A percentile compares a stretch with the other conserved stretches of the same genome.
Evolutionary conservation across 2,888 invertebrate genomes (phyloP).

Genomic region (Drosophila kambysellisi): DNA sequence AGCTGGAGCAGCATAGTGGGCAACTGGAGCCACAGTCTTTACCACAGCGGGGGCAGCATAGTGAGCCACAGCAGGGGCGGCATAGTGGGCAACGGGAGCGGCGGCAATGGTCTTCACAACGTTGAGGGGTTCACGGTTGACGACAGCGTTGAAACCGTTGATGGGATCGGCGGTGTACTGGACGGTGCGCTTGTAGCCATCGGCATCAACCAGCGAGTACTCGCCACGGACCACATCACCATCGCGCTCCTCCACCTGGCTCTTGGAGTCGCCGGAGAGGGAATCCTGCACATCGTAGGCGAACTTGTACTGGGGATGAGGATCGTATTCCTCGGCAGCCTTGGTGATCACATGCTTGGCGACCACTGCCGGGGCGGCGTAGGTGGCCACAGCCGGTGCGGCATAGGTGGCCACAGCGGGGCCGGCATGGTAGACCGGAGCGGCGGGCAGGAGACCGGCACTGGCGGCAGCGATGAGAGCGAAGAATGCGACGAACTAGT

Average conservation of each 20-base stretch:
- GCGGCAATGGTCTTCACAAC: constrained; percentile 51
- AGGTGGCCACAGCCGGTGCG: constrained; percentile 36
- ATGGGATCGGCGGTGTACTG: constrained; percentile 82
- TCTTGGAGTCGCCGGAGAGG: constrained; percentile 84
- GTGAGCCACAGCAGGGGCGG: constrained; percentile 50
- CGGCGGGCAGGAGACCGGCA: constrained; percentile 76
- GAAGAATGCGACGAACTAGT: constrained; percentile 75
- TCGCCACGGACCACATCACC: constrained; percentile 84
- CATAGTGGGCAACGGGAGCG: constrained; percentile 35
- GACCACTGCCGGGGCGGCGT: constrained; percentile 57
- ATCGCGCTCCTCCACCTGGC: constrained; percentile 83
- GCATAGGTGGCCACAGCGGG: constrained; percentile 68
- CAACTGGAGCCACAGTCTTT: constrained; percentile 39
- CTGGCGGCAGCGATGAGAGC: constrained; percentile 79
- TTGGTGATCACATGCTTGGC: constrained; percentile 71
- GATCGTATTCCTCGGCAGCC: constrained; percentile 79
- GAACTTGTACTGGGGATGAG: constrained; percentile 83
- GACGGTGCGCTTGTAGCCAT: constrained; percentile 83
- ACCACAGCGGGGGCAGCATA: constrained; percentile 39
- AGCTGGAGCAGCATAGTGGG: constrained; percentile 43
- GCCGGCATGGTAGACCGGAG: constrained; percentile 66
- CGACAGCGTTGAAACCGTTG: constrained; percentile 84
- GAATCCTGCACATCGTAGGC: constrained; percentile 83
- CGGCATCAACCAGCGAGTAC: constrained; percentile 83
- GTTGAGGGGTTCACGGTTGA: constrained; percentile 74